Evolutionary conservation across 2,113 vertebrate species (phyloP), one percentile per base, ranked within the genome.

Genomic region (Onychostruthus taczanowskii): DNA sequence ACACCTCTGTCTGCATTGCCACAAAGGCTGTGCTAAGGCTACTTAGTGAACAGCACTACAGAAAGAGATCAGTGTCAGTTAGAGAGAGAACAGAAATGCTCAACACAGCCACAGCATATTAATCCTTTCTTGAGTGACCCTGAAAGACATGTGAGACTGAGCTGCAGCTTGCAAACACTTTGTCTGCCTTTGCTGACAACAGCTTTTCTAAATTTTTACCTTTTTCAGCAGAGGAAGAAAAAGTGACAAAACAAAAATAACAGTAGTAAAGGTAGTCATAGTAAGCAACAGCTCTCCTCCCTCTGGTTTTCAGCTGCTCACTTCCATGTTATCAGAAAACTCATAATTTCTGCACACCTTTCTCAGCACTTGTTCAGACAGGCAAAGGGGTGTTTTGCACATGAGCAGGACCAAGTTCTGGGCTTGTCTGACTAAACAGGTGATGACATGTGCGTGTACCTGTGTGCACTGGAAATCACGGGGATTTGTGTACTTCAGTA

Each of bases 391-490:
- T 2, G 2, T 44, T 74, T 37, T 47, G 16, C 2, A 47, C 17
- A 30, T 5, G 9, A 58, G 22, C 19, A 2, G 46, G 33, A 31
- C 2, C 0, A 50, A 52, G 35, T 39, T 68, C 47, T 1, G 7
- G 16, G 30, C 28, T 53, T 41, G 31, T 33, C 22, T 55, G 39
- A n/a, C 23, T 27, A 4, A 49, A 50, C 2, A 35, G 23, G 3
- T 43, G 4, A 35, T 30, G 18, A 30, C 0, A 0, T 21, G 3
- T 8, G 4, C 6, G 13, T 26, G 31, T 64, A 27, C 4, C 20
- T 47, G 7, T 5, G 3, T 0, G 8, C 23, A 31, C 21, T 41
- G 23, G 7, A 33, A 79, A 47, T 44, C 15, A 4, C 3, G 3
- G 3, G 33, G 5, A 0, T 68, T 68, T 33, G 26, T 27, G 10